phyloP scores from a whole-genome alignment of 2,113 vertebrate genomes.

The Bubo scandiacus region DNA sequence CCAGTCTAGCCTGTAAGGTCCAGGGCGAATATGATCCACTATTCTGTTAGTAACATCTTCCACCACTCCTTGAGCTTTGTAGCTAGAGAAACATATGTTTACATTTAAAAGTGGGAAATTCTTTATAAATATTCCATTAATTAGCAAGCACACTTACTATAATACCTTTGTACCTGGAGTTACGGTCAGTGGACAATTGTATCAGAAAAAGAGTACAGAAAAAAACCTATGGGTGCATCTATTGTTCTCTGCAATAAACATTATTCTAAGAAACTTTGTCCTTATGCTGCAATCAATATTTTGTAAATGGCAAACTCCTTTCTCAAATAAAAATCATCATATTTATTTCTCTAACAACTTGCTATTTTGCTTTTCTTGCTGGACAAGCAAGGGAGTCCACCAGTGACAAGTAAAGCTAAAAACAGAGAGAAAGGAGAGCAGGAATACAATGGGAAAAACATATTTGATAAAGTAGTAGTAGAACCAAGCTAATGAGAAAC shows the following conservation, averaged over 20 bases:
- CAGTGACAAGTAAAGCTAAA: neutral
- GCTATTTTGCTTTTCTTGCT: neutral
- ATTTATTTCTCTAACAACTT: neutral
- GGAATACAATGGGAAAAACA: neutral
- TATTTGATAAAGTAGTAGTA: neutral
- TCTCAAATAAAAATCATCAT: neutral
- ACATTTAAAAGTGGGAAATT: neutral
- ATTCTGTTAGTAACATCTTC: conserved; percentile 71
- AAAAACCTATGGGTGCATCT: neutral
- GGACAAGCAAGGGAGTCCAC: neutral
- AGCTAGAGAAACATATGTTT: conserved; percentile 67
- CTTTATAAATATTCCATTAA: neutral
- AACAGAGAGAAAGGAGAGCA: neutral
- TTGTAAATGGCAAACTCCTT: neutral
- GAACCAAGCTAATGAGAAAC: neutral
- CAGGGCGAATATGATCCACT: conserved; percentile 84
- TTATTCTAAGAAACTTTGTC: neutral
- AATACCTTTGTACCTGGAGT: neutral
- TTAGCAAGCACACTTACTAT: neutral
- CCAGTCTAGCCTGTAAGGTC: conserved; percentile 82
- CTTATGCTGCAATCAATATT: neutral
- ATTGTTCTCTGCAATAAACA: neutral
- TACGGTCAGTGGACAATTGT: neutral
- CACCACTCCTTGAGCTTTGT: conserved; percentile 84
- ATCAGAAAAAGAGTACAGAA: neutral